Conservation (phyloP, 2,797 vertebrate species). For the Muraenolepis orangiensis region DNA sequence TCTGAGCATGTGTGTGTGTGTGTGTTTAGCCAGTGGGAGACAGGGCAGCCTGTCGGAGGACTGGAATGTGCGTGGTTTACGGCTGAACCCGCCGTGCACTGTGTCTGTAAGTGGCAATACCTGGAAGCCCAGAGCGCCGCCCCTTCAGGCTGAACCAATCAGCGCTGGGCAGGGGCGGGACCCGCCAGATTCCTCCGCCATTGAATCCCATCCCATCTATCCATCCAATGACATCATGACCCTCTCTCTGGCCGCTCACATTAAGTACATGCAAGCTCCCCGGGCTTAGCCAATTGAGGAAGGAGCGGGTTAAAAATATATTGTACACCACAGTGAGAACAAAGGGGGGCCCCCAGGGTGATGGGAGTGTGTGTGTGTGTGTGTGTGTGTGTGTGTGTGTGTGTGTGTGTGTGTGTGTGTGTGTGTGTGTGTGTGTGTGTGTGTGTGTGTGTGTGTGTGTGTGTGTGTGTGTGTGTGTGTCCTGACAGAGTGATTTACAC, state of each 20-base stretch:
- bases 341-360: conserved; percentile 22
- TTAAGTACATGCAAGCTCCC: conserved; percentile 23
- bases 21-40: conserved; percentile 54
- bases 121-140: conserved; percentile 42
- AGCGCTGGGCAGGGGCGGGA: conserved; percentile 34
- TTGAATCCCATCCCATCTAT: conserved; percentile 38
- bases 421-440: conserved; percentile 29
- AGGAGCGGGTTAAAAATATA: conserved; percentile 47
- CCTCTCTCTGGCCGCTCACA: conserved; percentile 34
- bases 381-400: conserved; percentile 32
- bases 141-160: conserved; percentile 31
- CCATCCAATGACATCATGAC: conserved; percentile 41
- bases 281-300: conserved; percentile 41
- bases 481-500: conserved; percentile 55
- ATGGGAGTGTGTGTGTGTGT: conserved; percentile 19
- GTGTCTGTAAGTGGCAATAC: conserved; percentile 57
- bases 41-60: conserved; percentile 46
- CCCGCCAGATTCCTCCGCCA: background rate
- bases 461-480: conserved; percentile 32
- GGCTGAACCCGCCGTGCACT: conserved; percentile 68
- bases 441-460: conserved; percentile 33
- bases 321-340: conserved; percentile 43
- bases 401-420: conserved; percentile 17
- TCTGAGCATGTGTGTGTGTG: conserved; percentile 10
- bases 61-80: conserved; percentile 77